These are phyloP conservation scores for Echinops telfairi DNA, from an alignment of 2,113 vertebrate genomes.

Conservation along the genomic window DNA sequence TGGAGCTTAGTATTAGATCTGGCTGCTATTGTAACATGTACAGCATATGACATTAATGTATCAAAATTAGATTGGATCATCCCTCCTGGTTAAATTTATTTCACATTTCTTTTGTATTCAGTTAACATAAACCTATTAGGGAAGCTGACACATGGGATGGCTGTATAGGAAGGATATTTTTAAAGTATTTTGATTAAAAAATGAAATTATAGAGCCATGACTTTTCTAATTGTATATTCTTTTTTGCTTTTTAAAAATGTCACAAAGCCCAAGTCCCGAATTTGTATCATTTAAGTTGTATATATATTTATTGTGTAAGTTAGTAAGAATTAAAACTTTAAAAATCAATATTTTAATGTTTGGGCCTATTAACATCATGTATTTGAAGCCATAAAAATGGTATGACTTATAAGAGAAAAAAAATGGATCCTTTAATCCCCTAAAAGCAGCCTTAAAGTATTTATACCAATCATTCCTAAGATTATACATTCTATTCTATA, in stretches of 20 bases:
- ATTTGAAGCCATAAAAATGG: conserved; percentile 29
- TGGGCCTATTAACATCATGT: background rate
- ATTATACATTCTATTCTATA: background rate
- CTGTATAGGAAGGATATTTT: conserved; percentile 91
- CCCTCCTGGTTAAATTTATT: conserved; percentile 96
- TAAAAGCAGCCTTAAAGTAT: background rate
- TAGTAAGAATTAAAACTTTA: conserved; percentile 73
- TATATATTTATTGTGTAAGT: conserved; percentile 52
- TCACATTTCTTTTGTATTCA: conserved; percentile 96
- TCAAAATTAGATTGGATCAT: conserved; percentile 97
- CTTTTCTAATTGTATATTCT: conserved; percentile 83
- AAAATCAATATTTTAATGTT: conserved; percentile 55
- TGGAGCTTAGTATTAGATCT: conserved; percentile 91
- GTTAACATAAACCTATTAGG: conserved; percentile 93
- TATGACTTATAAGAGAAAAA: conserved; percentile 38
- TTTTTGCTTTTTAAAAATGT: conserved; percentile 85
- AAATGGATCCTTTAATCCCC: background rate
- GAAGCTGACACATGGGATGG: conserved; percentile 90
- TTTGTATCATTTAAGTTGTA: conserved; percentile 67
- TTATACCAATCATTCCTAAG: background rate
- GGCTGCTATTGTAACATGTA: conserved; percentile 91
- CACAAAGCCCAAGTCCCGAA: conserved; percentile 82
- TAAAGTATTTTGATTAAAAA: conserved; percentile 90
- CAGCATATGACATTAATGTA: conserved; percentile 96
- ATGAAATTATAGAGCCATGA: conserved; percentile 88